Base-by-base conservation (phyloP, 2,113 vertebrate species). In the Lontra canadensis region DNA sequence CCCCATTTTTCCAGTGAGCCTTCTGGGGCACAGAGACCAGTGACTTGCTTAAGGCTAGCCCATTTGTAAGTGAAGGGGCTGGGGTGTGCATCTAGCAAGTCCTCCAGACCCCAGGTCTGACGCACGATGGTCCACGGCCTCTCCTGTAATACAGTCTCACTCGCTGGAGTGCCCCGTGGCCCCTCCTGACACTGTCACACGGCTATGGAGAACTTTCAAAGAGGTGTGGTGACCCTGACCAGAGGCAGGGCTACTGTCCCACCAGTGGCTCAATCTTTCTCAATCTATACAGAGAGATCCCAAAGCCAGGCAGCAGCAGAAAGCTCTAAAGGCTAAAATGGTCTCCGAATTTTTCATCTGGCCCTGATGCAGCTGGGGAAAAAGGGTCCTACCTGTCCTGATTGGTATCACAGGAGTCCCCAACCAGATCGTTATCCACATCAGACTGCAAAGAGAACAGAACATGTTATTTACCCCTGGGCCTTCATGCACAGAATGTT, bases 361-460 rank as follows among this genome's bases (percentile, higher is more conserved):
- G 26, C 39, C 49, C 73, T n/a, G 8, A 0, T 52, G 55, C 2
- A 59, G 71, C 52, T 81, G 71, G n/a, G 42, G 42, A 95, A 25
- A 18, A 20, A 0, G 74, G 7, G 86, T 44, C 96, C 74, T 99
- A 99, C 99, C 99, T 99, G 99, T 99, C 99, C 97, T 99, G 99
- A 98, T 99, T 99, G 96, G 99, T 99, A 78, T 99, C 99, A 67
- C 99, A 99, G 87, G 99, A 99, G 97, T 99, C 99, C 97, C 99
- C 99, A 65, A 99, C 98, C 65, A 99, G 99, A 97, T 99, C 99
- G 67, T 99, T 99, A 96, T 99, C 99, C 49, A 99, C 97, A 97
- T 99, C 99, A 0, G 99, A 99, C 99, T 99, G 98, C 36, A 98
- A 98, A 98, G 84, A 80, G 57, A 98, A 95, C 59, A 98, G 55